These are phyloP conservation scores for Argopecten irradians DNA, from an alignment of 1,140 invertebrate species.

Conservation along the genomic window DNA sequence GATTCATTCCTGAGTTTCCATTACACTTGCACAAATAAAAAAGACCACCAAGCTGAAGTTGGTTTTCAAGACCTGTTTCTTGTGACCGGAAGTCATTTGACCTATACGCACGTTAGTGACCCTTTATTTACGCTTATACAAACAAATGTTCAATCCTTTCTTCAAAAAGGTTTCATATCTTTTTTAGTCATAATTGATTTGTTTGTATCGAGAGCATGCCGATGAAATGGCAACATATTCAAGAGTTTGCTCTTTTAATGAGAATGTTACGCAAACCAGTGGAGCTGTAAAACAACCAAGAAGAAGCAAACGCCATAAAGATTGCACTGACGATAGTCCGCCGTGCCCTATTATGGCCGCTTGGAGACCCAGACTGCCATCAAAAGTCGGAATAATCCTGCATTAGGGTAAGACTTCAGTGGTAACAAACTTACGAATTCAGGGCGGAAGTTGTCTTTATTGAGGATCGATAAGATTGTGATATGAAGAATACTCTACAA, in stretches of 20 bases:
- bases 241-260: neutral
- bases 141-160: no score
- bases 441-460: neutral
- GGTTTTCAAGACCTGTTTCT: no score
- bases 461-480: neutral
- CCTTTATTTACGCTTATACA: no score
- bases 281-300: neutral
- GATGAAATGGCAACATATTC: neutral
- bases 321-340: neutral
- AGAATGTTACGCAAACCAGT: neutral
- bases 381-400: neutral
- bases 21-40: no score
- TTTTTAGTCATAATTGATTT: no score
- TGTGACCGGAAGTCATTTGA: no score
- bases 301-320: neutral
- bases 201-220: neutral
- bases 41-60: no score
- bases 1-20: no score
- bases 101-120: no score
- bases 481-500: neutral
- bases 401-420: neutral
- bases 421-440: neutral
- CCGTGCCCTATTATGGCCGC: neutral
- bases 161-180: no score
- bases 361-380: neutral